Evolutionary conservation across 2,113 vertebrate genomes (phyloP).

Genomic region (Oreotrochilus melanogaster): DNA sequence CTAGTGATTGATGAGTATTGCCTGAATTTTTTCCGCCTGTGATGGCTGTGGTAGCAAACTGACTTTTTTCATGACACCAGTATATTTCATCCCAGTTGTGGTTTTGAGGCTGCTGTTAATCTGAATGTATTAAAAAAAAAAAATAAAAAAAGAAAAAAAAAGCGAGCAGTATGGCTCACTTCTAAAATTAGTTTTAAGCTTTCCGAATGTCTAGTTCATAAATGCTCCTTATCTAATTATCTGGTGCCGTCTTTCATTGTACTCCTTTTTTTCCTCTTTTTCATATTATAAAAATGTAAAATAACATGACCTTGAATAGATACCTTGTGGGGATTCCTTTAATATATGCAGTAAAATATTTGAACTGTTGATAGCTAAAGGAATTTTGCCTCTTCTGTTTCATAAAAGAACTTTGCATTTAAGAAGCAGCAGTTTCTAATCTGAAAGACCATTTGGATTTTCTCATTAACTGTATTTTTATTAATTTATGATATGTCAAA

Average conservation of each 20-base stretch:
- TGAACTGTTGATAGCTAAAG: not conserved
- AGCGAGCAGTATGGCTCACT: not conserved
- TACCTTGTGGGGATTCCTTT: slow-evolving; percentile 19
- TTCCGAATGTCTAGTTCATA: not conserved
- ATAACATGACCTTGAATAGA: slow-evolving; percentile 40
- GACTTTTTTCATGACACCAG: not conserved
- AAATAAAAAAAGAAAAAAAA: not conserved
- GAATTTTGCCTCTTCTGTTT: slow-evolving; percentile 20
- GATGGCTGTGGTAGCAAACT: not conserved
- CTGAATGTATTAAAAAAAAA: not conserved
- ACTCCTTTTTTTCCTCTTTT: slow-evolving; percentile 3
- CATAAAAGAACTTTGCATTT: not conserved
- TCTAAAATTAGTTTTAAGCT: slow-evolving; percentile 38
- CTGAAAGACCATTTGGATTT: slow-evolving; percentile 17
- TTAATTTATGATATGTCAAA: slow-evolving; percentile 56
- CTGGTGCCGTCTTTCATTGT: not conserved
- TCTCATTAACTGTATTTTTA: slow-evolving; percentile 19
- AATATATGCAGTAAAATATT: slow-evolving; percentile 38
- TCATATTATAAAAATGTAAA: slow-evolving; percentile 48
- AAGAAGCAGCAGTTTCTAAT: slow-evolving; percentile 16
- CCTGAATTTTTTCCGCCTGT: not conserved
- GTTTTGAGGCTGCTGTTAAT: slow-evolving; percentile 8
- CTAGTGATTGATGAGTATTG: not conserved
- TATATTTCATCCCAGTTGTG: not conserved
- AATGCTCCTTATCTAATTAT: slow-evolving; percentile 26